Evolutionary conservation across 1,140 invertebrate genomes (phyloP).

Genomic region (Drosophila elegans): DNA sequence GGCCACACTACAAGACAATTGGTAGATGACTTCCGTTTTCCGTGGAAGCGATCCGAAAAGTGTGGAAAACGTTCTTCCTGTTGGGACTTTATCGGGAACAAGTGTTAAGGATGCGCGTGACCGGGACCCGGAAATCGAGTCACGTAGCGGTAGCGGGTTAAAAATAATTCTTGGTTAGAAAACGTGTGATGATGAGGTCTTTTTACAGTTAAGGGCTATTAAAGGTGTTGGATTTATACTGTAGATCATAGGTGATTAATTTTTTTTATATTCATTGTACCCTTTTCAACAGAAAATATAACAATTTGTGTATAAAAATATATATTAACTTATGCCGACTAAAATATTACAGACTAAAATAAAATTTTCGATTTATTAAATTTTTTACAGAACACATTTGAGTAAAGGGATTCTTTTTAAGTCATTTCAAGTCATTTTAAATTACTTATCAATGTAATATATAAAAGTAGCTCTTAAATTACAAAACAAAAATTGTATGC

Average conservation of each 20-base stretch:
- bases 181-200: conserved; percentile 10
- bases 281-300: no score
- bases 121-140: conserved; percentile 37
- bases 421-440: no score
- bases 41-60: conserved; percentile 50
- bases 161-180: conserved; percentile 1
- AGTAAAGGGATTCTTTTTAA: no score
- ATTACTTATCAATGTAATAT: no score
- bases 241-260: background rate
- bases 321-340: no score
- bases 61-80: conserved; percentile 68
- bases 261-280: background rate
- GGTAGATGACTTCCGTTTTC: conserved; percentile 63
- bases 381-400: no score
- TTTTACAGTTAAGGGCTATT: conserved; percentile 32
- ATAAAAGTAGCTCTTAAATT: no score
- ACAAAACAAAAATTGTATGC: no score
- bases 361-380: no score
- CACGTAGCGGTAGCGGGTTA: conserved; percentile 35
- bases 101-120: conserved; percentile 78
- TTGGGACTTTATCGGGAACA: conserved; percentile 45
- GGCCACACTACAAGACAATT: conserved; percentile 25
- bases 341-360: no score
- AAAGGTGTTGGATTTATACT: background rate
- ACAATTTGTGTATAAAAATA: no score